phyloP scores from a whole-genome alignment of 2,888 invertebrate species.

The Brachyptera putata region DNA sequence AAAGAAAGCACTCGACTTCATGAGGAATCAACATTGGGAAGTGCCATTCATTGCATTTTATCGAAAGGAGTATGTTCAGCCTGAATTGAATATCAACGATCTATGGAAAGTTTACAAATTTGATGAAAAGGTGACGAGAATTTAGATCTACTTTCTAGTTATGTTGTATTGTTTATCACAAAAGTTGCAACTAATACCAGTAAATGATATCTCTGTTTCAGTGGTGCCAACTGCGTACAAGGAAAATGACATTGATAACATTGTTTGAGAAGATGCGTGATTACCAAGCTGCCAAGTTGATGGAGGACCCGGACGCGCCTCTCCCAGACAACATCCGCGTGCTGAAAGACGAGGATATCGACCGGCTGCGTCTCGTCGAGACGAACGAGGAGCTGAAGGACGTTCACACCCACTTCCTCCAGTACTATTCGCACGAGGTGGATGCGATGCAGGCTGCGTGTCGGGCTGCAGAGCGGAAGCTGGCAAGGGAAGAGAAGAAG shows the following conservation, averaged over 20 bases:
- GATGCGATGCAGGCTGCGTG: constrained; percentile 77
- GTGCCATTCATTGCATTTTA: constrained; percentile 99
- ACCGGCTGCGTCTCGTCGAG: constrained; percentile 66
- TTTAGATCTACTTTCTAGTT: too few relatives aligned
- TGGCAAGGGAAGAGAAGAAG: constrained; percentile 51
- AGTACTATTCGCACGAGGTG: constrained; percentile 85
- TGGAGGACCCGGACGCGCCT: constrained; percentile 77
- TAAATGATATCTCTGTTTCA: constrained; percentile 40
- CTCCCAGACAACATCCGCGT: constrained; percentile 77
- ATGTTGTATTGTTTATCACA: too few relatives aligned
- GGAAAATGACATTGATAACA: constrained; percentile 76
- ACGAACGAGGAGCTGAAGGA: constrained; percentile 90
- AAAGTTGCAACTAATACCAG: constrained; percentile 31
- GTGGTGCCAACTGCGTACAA: constrained; percentile 84
- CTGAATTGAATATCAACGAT: constrained; percentile 90
- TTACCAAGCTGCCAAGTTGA: constrained; percentile 79
- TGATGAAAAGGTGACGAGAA: constrained; percentile 85
- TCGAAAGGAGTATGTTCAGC: constrained; percentile 94
- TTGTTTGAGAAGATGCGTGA: constrained; percentile 89
- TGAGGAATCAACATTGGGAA: constrained; percentile 91
- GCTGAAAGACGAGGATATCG: constrained; percentile 80
- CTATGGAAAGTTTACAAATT: constrained; percentile 97
- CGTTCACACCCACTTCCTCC: constrained; percentile 85
- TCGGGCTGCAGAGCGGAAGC: constrained; percentile 61
- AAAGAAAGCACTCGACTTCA: constrained; percentile 89